A percentile compares a stretch with the other conserved stretches of the same genome.
These are phyloP conservation scores for Micrastur ruficollis DNA, from an alignment of 2,797 vertebrate species.

Conservation along the genomic window DNA sequence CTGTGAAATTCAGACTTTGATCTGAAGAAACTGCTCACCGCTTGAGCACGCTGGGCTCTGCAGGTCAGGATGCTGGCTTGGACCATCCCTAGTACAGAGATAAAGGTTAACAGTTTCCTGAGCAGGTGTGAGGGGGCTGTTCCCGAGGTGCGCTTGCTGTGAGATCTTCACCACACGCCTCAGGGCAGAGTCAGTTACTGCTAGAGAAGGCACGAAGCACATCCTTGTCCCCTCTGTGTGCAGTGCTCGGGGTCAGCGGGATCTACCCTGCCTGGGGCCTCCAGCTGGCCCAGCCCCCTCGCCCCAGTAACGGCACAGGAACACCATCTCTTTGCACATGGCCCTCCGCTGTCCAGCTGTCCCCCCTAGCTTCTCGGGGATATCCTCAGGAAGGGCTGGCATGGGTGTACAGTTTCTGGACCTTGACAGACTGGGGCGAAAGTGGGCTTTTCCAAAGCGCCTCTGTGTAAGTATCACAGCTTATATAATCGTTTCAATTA, in stretches of 20 bases:
- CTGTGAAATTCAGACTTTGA: background rate
- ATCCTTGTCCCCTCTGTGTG: accelerated
- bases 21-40: background rate
- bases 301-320: accelerated
- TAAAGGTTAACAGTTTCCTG: background rate
- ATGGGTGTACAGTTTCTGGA: background rate
- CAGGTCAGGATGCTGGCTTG: background rate
- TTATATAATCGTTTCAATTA: background rate
- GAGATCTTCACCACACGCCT: background rate
- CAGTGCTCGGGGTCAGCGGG: background rate
- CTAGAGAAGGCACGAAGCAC: background rate
- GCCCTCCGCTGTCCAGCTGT: background rate
- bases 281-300: background rate
- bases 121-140: background rate
- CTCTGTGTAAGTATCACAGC: background rate
- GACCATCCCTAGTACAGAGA: background rate
- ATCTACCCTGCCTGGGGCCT: background rate
- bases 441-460: background rate
- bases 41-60: background rate
- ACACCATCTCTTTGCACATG: background rate
- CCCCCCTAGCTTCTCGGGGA: background rate
- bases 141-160: background rate
- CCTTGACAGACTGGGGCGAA: background rate
- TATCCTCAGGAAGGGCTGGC: background rate
- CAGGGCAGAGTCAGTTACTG: background rate